Conservation (phyloP, 2,888 invertebrate species). For the Bellardia bayeri region DNA sequence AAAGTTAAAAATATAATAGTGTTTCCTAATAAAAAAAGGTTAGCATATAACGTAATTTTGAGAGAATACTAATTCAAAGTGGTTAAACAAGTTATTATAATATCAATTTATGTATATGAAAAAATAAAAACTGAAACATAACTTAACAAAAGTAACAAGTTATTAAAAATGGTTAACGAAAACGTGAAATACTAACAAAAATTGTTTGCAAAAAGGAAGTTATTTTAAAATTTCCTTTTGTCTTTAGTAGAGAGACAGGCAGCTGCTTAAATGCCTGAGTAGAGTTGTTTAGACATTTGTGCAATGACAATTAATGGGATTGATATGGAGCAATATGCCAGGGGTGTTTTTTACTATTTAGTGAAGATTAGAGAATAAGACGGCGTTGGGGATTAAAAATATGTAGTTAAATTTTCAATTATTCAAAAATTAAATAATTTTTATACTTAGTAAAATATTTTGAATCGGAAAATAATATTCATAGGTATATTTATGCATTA, state of each 20-base stretch:
- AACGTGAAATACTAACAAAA: slow-evolving; percentile 42
- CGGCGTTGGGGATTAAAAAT: too few relatives aligned
- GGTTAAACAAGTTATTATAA: slow-evolving; percentile 69
- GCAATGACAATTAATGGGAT: slow-evolving; percentile 7
- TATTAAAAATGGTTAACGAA: slow-evolving; percentile 45
- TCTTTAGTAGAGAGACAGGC: slow-evolving; percentile 51
- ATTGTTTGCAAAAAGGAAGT: slow-evolving; percentile 66
- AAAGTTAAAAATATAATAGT: slow-evolving; percentile 40
- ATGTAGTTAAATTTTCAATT: too few relatives aligned
- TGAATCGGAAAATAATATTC: too few relatives aligned
- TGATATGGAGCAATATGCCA: background rate
- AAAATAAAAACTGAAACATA: slow-evolving; percentile 26
- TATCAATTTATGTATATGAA: slow-evolving; percentile 17
- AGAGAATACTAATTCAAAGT: slow-evolving; percentile 60
- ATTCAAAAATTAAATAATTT: too few relatives aligned
- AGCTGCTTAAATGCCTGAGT: slow-evolving; percentile 44
- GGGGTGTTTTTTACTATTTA: slow-evolving; percentile 1
- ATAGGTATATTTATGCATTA: too few relatives aligned
- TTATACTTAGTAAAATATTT: too few relatives aligned
- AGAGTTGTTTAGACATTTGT: slow-evolving; percentile 34
- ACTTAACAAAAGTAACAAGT: slow-evolving; percentile 43
- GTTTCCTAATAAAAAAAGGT: slow-evolving; percentile 58
- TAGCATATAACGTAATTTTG: slow-evolving; percentile 63
- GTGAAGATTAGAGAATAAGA: background rate
- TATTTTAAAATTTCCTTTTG: slow-evolving; percentile 70